Base-by-base conservation (phyloP, 2,113 vertebrate species). In the Vimba vimba region DNA sequence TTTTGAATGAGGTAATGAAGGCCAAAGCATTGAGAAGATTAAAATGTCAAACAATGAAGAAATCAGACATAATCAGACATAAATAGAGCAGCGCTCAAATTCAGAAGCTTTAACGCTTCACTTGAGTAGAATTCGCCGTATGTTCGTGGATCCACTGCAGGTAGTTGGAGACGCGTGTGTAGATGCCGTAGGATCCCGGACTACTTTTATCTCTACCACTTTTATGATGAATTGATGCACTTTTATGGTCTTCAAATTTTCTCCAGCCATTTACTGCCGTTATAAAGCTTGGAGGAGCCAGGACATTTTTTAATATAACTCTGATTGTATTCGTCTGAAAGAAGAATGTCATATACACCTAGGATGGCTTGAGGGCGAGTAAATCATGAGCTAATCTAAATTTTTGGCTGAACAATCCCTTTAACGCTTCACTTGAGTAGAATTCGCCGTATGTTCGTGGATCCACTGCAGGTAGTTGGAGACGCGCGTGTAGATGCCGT, bases 401-500 rank as follows among this genome's bases (percentile, higher is more conserved):
- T 39, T 39, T 39, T 7, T 39, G 39, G 7, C 1, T 8, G 39
- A 39, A 39, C 39, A 7, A 39, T 39, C 39, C 6, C 43, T 43
- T 12, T 50, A 52, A 17, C 1, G 50, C 4, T 15, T 52, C 17
- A 68, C 50, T 5, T n/a, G 62, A 36, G 27, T 83, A 59, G 52
- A 52, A 13, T 87, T 88, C 4, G 33, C 57, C 0, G 96, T 96
- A 2, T 86, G 77, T 59, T 87, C 84, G 73, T 89, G 93, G 80
- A 99, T 92, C 97, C 98, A 99, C 3, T 94, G 92, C 0, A 93
- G 90, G 82, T 98, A 99, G 88, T 90, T 96, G 71, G 96, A 96
- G 71, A 99, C 96, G 10, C 97, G 95, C 52, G 98, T 98, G 90
- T 99, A 99, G 89, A 98, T 95, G 1, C 98, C 97, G 0, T 98